Conservation (phyloP, 2,113 vertebrate species). For the Asarcornis scutulata region DNA sequence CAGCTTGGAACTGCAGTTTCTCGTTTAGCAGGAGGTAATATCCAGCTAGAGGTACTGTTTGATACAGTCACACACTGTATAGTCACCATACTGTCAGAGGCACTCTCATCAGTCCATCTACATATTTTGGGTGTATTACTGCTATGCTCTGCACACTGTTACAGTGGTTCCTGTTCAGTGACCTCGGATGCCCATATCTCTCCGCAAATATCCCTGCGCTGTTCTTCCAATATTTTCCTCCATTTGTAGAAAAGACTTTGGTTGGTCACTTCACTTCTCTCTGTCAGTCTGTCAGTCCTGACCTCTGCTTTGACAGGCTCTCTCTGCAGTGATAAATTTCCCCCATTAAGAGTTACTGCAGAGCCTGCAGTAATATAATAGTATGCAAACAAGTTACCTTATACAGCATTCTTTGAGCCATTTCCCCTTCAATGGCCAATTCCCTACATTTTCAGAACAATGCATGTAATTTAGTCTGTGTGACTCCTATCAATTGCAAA, state of each 20-base stretch:
- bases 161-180: background rate
- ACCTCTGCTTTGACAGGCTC: constrained; percentile 29
- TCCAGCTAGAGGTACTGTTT: background rate
- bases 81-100: background rate
- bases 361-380: constrained; percentile 34
- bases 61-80: too few relatives aligned
- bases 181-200: background rate
- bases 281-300: constrained; percentile 17
- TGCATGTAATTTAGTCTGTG: background rate
- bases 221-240: background rate
- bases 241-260: background rate
- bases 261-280: background rate
- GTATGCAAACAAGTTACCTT: background rate
- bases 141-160: background rate
- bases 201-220: background rate
- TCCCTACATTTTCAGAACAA: background rate
- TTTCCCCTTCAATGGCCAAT: background rate
- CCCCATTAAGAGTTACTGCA: constrained; percentile 40
- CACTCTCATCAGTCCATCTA: background rate
- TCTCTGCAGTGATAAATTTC: constrained; percentile 41
- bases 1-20: background rate
- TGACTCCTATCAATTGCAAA: background rate
- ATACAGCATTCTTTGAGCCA: background rate
- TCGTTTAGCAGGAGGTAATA: background rate
- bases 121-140: background rate